Percentiles rank a stretch among this genome's conserved stretches.
Conservation (phyloP, 2,797 vertebrate genomes). For the Falco rusticolus region DNA sequence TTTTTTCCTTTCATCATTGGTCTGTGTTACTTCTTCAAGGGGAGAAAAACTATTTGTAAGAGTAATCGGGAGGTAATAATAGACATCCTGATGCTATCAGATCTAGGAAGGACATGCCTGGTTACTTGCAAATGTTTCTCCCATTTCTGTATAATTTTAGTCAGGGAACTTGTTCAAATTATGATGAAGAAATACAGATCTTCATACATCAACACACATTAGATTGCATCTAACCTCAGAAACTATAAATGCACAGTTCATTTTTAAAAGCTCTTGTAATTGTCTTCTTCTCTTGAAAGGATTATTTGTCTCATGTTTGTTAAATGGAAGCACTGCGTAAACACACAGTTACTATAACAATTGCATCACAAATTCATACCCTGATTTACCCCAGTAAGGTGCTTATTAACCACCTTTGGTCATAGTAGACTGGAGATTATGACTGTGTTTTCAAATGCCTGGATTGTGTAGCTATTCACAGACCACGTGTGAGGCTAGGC, state of each 20-base stretch:
- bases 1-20: background rate
- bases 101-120: background rate
- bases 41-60: background rate
- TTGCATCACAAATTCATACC: background rate
- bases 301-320: background rate
- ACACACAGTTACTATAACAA: constrained; percentile 23
- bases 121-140: background rate
- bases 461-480: background rate
- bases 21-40: background rate
- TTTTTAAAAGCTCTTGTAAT: background rate
- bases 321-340: background rate
- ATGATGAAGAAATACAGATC: background rate
- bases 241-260: background rate
- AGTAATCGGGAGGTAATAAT: background rate
- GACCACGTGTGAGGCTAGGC: background rate
- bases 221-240: background rate
- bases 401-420: background rate
- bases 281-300: background rate
- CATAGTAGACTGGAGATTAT: background rate
- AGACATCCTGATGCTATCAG: background rate
- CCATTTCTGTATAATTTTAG: background rate
- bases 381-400: background rate
- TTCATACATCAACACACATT: background rate
- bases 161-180: background rate
- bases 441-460: background rate